A percentile compares a stretch with the other conserved stretches of the same genome.
Conservation (phyloP, 2,113 vertebrate species). For the Semicossyphus pulcher region DNA sequence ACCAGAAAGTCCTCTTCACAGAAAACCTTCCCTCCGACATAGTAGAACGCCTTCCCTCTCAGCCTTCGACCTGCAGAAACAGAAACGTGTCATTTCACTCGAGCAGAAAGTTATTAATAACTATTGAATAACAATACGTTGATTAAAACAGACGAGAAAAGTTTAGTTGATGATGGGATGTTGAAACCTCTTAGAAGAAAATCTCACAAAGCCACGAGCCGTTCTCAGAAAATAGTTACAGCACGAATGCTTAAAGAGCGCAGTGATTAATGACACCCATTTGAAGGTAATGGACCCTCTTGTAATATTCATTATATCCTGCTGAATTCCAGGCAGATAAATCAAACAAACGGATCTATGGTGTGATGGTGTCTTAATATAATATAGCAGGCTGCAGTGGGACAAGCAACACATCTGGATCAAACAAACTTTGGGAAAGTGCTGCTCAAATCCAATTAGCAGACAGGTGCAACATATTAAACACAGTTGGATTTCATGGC, state of each 20-base stretch:
- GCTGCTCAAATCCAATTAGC: conserved; percentile 58
- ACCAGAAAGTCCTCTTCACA: conserved; percentile 99
- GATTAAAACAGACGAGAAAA: conserved; percentile 21
- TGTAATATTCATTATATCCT: conserved; percentile 71
- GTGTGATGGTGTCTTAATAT: conserved; percentile 54
- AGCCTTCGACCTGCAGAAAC: conserved; percentile 82
- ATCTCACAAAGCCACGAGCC: conserved; percentile 18
- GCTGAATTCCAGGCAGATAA: conserved; percentile 57
- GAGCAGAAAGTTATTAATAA: not conserved
- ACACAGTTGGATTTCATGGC: conserved; percentile 52
- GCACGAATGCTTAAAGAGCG: conserved; percentile 33
- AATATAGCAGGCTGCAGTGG: conserved; percentile 19
- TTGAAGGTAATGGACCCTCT: conserved; percentile 61
- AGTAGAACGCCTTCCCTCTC: conserved; percentile 97
- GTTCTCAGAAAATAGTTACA: conserved; percentile 49
- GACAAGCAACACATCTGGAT: conserved; percentile 57
- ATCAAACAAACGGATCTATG: conserved; percentile 54
- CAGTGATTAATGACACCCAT: conserved; percentile 66
- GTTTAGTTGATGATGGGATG: not conserved
- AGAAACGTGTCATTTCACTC: conserved; percentile 2
- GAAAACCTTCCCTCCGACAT: conserved; percentile 95
- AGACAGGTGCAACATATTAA: conserved; percentile 63
- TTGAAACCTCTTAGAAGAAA: conserved; percentile 34
- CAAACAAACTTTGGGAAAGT: conserved; percentile 34
- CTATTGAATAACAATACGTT: not conserved